phyloP scores from a whole-genome alignment of 2,113 vertebrate species.

The Strix aluco region DNA sequence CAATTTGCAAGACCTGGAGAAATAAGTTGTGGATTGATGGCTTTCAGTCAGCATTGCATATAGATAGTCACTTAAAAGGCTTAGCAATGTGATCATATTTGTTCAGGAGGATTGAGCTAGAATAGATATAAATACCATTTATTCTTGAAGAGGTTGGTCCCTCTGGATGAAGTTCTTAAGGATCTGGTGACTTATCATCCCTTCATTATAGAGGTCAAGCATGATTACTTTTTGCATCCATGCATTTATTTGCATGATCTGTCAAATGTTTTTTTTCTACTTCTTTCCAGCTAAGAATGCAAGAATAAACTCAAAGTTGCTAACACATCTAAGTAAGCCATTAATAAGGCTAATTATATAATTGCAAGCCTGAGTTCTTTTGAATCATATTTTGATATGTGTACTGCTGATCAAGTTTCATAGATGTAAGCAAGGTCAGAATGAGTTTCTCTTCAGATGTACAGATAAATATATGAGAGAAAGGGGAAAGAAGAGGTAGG shows the following conservation, averaged over 20 bases:
- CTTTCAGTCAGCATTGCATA: constrained; percentile 2
- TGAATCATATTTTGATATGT: background rate
- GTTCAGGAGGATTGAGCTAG: background rate
- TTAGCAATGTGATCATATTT: background rate
- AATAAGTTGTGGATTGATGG: background rate
- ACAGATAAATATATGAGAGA: background rate
- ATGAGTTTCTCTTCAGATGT: background rate
- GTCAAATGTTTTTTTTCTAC: background rate
- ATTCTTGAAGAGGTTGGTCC: background rate
- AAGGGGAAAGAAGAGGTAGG: background rate
- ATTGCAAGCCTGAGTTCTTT: background rate
- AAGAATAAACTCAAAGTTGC: background rate
- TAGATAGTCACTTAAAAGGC: background rate
- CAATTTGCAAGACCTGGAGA: background rate
- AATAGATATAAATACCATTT: background rate
- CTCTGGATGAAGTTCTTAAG: constrained; percentile 5
- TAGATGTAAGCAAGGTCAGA: background rate
- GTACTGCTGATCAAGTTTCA: background rate
- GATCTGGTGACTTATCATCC: background rate
- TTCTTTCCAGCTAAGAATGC: background rate
- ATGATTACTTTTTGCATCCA: background rate
- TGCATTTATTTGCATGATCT: background rate
- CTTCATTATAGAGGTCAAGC: background rate
- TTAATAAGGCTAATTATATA: background rate
- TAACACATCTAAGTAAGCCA: background rate